Evolutionary conservation across 2,888 invertebrate species (phyloP), one percentile per base, ranked within the genome.

Genomic region (Lasioglossum marginatum): DNA sequence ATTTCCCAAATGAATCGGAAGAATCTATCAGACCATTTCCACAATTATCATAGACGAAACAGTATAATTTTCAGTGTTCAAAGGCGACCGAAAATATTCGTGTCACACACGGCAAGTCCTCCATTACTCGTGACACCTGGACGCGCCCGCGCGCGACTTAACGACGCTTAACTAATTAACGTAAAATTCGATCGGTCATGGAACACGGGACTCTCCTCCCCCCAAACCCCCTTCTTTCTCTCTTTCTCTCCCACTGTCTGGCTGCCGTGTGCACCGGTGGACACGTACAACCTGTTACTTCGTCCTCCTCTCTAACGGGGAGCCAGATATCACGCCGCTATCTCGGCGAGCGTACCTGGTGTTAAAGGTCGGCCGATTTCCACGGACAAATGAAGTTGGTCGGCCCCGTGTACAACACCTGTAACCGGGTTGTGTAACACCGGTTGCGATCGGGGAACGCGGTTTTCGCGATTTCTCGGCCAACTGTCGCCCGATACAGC

Each of bases 111-210:
- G 86, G 92, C 88, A 87, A 27, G 45, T 63, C 66, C 76, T 88
- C 91, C 90, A 87, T 93, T 92, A 92, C 71, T 84, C 86, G 83
- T 85, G 84, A 86, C 88, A 91, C 82, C 81, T 82, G 84, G 82
- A 89, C 86, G 88, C 89, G 89, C 90, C 92, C 89, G 93, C 93
- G 93, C 93, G 92, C 88, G 83, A 89, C 91, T 93, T 93, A 93
- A 93, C 92, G 92, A 93, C 89, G 92, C 93, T 92, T 92, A 91
- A 89, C 93, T 94, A 93, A 94, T 93, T 93, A 92, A 93, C 93
- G 93, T 93, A 90, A 93, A 93, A 94, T 93, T 93, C 92, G 90
- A 93, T 94, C 92, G 91, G 92, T 93, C 92, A 92, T 91, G 92
- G 92, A 82, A 77, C 83, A 83, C 45, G 83, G 40, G 43, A 16